Evolutionary conservation across 2,888 invertebrate species (phyloP).

Genomic region (Rotaria macrura): DNA sequence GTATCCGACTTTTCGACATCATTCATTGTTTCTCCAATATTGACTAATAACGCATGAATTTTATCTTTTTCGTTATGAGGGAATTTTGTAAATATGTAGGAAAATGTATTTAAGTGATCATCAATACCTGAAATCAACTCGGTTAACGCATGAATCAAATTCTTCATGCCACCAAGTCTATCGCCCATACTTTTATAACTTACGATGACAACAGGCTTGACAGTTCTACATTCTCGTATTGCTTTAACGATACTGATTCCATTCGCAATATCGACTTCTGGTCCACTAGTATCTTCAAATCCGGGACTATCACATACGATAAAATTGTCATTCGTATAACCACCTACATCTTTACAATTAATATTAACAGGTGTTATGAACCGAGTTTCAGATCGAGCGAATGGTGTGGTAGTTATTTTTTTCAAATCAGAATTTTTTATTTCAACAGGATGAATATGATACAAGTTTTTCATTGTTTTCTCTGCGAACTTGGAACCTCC

Average conservation of each 20-base stretch:
- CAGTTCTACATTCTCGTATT: not conserved
- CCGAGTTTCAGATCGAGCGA: not conserved
- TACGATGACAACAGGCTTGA: not conserved
- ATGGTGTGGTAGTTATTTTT: not conserved
- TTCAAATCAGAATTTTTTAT: not conserved
- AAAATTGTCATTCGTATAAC: not conserved
- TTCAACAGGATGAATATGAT: not conserved
- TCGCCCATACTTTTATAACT: not conserved
- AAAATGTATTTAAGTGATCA: not conserved
- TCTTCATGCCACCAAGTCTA: not conserved
- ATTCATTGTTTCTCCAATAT: not conserved
- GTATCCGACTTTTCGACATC: not conserved
- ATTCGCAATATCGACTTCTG: slow-evolving; percentile 18
- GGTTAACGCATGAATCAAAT: not conserved
- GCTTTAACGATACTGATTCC: not conserved
- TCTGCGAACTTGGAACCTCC: not conserved
- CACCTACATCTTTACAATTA: not conserved
- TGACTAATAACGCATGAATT: not conserved
- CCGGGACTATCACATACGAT: slow-evolving; percentile 20
- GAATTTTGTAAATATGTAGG: not conserved
- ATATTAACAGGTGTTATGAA: not conserved
- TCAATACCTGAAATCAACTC: not conserved
- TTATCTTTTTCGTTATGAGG: not conserved
- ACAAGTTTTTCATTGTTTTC: not conserved
- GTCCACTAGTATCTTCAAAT: not conserved